Base-by-base conservation (phyloP, 1,140 invertebrate species). In the Idris sp. region DNA sequence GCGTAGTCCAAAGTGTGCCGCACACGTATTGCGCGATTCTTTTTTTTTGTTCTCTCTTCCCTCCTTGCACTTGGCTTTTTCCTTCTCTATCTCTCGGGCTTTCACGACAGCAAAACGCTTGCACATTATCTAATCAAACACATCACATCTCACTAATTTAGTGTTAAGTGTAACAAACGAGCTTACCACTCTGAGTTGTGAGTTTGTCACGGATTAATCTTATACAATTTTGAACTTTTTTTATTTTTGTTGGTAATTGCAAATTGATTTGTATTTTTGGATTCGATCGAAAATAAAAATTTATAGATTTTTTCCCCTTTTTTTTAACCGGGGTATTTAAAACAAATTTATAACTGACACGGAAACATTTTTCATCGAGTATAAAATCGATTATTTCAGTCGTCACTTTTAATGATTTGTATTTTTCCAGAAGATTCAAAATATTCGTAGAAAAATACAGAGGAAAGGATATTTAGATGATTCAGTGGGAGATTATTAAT, bases 71-170 rank as follows among this genome's bases (percentile, higher is more conserved):
- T 26, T 30, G 8, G 51, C n/a, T 43, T 8, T 4, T 41, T 64
- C 59, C 46, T 69, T 51, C 44, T 69, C 74, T 54, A 11, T 67
- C 41, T 48, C 49, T 38, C 58, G 51, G 58, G 58, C 53, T 51
- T 65, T 56, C 26, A 35, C 54, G 26, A 54, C 46, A 31, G 51
- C 69, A 54, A 61, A 54, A 56, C 65, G 64, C 26, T 67, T 67
- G 44, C 61, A 62, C 75, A 79, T 77, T 81, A 83, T 84, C 82
- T 84, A 84, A 84, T 84, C 81, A 84, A 82, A 84, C 77, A 78
- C 80, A 83, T 84, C 81, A 72, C 79, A 80, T 83, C 80, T 80
- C 75, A 74, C 79, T 84, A 84, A 84, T 84, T 84, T 80, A 82
- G 77, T 78, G 78, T 79, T 77, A 75, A 78, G 76, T 79, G 81